Percentiles rank a stretch among this genome's conserved stretches.
Conservation (phyloP, 1,140 invertebrate genomes). For the Drosophila takahashii region DNA sequence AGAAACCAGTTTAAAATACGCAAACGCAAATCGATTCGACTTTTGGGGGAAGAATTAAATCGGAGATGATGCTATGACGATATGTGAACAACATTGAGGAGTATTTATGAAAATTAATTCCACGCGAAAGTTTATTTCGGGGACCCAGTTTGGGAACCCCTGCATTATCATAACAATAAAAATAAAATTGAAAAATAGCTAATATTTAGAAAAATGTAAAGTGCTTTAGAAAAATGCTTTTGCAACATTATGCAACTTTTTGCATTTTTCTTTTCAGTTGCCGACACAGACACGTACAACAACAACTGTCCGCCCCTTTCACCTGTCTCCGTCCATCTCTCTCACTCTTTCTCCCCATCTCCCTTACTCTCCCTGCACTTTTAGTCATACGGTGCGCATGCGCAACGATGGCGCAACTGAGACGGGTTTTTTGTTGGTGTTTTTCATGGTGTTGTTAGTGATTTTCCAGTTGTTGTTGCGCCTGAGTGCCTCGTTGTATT, state of each 20-base stretch:
- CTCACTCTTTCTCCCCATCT: constrained; percentile 14
- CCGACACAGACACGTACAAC: constrained; percentile 12
- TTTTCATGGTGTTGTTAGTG: constrained; percentile 17
- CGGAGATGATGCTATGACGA: constrained; percentile 6
- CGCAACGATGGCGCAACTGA: constrained; percentile 76
- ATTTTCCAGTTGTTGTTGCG: constrained; percentile 33
- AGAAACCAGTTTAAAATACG: constrained; percentile 39
- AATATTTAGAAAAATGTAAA: neutral
- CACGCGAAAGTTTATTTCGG: constrained; percentile 35
- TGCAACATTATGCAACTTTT: constrained; percentile 50
- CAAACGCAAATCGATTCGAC: constrained; percentile 24
- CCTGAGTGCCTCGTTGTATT: constrained; percentile 57
- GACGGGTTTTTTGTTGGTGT: constrained; percentile 37
- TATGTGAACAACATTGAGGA: constrained; percentile 30
- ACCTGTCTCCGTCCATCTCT: constrained; percentile 49
- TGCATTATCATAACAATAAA: constrained; percentile 20
- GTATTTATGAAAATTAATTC: constrained; percentile 38
- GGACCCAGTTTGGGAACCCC: neutral
- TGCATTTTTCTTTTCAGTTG: constrained; percentile 25
- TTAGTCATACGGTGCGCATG: constrained; percentile 49
- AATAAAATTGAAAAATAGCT: constrained; percentile 3
- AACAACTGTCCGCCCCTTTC: constrained; percentile 63
- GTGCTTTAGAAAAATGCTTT: neutral
- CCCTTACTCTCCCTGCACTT: constrained; percentile 14
- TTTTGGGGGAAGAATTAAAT: constrained; percentile 24